Percentiles rank a stretch among this genome's conserved stretches.
Evolutionary conservation across 2,113 vertebrate species (phyloP).

Genomic region (Phainopepla nitens): DNA sequence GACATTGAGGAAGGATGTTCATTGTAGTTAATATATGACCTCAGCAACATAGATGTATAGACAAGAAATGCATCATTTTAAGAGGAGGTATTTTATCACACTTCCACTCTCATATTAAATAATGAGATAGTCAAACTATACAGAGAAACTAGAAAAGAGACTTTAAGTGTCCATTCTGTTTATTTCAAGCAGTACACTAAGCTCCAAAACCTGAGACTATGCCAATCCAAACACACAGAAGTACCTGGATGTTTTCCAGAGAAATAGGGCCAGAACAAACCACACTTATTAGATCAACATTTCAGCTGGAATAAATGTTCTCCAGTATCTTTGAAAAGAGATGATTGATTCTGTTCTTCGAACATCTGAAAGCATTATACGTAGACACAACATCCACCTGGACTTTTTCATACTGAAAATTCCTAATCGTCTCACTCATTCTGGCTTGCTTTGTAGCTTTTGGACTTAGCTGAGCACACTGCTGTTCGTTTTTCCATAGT

Average conservation of each 20-base stretch:
- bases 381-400: background rate
- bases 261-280: background rate
- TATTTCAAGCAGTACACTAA: background rate
- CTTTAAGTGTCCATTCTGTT: background rate
- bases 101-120: background rate
- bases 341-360: background rate
- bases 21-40: background rate
- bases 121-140: background rate
- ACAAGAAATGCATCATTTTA: background rate
- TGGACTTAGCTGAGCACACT: background rate
- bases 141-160: background rate
- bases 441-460: background rate
- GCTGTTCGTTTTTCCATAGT: background rate
- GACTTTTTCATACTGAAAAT: background rate
- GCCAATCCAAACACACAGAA: background rate
- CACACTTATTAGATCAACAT: background rate
- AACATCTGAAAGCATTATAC: background rate
- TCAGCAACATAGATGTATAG: background rate
- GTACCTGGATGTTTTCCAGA: background rate
- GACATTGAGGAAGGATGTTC: background rate
- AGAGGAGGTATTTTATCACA: background rate
- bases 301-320: background rate
- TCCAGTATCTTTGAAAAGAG: background rate
- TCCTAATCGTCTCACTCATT: background rate
- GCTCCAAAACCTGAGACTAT: background rate